phyloP scores from a whole-genome alignment of 2,797 vertebrate species.

The Halcyon leucocephala region DNA sequence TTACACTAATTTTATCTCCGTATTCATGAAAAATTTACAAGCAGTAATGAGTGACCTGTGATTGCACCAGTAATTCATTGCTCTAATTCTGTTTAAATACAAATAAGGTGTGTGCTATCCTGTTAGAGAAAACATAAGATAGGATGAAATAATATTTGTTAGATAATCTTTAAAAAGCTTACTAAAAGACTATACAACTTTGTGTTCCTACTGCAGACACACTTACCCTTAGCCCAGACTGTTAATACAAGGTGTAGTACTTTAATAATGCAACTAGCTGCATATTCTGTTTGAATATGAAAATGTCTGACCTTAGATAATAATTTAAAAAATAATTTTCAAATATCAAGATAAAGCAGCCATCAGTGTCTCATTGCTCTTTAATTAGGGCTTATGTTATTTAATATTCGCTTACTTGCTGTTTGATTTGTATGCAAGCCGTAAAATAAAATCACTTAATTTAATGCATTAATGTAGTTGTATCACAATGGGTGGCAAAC shows the following conservation, averaged over 20 bases:
- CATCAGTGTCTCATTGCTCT: neutral
- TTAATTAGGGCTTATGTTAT: slow-evolving; percentile 29
- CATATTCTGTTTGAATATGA: neutral
- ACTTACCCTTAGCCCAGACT: neutral
- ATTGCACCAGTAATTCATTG: slow-evolving; percentile 10
- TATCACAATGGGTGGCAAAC: slow-evolving; percentile 28
- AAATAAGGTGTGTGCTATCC: neutral
- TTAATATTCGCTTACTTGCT: slow-evolving; percentile 20
- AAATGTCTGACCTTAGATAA: neutral
- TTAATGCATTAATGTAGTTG: slow-evolving; percentile 38
- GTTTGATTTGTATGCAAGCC: slow-evolving; percentile 30
- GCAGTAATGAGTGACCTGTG: neutral
- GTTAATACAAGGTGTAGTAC: neutral
- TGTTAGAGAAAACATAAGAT: neutral
- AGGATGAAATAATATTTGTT: slow-evolving; percentile 10
- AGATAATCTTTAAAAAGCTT: slow-evolving; percentile 1
- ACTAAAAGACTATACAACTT: slow-evolving; percentile 11
- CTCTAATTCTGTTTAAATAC: slow-evolving; percentile 38
- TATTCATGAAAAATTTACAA: slow-evolving; percentile 42
- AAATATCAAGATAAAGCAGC: neutral
- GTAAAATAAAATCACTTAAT: slow-evolving; percentile 60
- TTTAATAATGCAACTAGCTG: slow-evolving; percentile 34
- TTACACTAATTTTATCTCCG: neutral
- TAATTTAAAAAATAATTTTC: neutral
- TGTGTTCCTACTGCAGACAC: neutral